These are phyloP conservation scores for Epinotia demarniana DNA, from an alignment of 2,888 invertebrate species.

Conservation along the genomic window DNA sequence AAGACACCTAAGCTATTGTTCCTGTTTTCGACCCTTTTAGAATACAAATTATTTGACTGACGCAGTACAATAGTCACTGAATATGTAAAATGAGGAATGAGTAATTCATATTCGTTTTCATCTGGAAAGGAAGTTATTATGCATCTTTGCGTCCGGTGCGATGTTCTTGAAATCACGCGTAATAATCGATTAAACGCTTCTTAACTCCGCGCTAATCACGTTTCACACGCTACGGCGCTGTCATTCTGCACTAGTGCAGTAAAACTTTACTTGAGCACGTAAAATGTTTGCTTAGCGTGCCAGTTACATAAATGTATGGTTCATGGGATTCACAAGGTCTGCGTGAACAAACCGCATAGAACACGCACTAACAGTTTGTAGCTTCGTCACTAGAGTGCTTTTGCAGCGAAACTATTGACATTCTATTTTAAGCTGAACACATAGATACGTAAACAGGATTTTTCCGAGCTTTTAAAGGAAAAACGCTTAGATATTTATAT, in stretches of 20 bases:
- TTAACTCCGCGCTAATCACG: constrained; percentile 19
- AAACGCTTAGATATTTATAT: neutral
- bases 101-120: constrained; percentile 19
- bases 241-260: constrained; percentile 2
- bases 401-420: constrained; percentile 33
- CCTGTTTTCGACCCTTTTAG: constrained; percentile 1
- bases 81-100: constrained; percentile 16
- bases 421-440: constrained; percentile 23
- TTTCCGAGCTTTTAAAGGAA: neutral
- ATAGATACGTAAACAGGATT: neutral
- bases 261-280: neutral
- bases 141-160: constrained; percentile 30
- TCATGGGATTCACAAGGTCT: constrained; percentile 34
- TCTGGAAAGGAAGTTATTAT: constrained; percentile 37
- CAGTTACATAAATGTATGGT: constrained; percentile 11
- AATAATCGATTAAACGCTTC: constrained; percentile 18
- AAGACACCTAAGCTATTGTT: neutral
- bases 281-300: constrained; percentile 3
- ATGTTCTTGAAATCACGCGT: constrained; percentile 35
- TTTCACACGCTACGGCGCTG: constrained; percentile 15
- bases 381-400: neutral
- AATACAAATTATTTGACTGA: constrained; percentile 21
- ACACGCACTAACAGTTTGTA: neutral
- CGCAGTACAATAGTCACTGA: constrained; percentile 11
- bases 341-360: constrained; percentile 4